These are phyloP conservation scores for Mactromeris polynyma DNA, from an alignment of 2,888 invertebrate species.

Conservation along the genomic window DNA sequence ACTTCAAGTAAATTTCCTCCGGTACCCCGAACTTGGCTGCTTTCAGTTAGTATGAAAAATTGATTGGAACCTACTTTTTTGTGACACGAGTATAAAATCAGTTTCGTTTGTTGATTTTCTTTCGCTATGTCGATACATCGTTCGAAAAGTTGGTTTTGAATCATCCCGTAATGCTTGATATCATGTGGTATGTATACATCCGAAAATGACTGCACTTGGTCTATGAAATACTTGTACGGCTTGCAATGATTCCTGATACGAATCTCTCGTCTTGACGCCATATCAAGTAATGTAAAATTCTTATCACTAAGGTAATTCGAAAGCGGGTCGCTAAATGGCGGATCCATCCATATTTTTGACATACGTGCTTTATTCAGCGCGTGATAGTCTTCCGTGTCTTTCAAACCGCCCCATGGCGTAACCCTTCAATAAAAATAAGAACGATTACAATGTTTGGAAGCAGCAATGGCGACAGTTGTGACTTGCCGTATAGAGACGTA, in stretches of 20 bases:
- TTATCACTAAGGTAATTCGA: conserved; percentile 33
- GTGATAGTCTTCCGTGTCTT: conserved; percentile 37
- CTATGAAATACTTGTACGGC: conserved; percentile 52
- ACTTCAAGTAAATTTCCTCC: conserved; percentile 28
- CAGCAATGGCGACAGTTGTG: too few species aligned
- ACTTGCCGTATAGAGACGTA: too few species aligned
- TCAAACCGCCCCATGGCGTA: conserved; percentile 55
- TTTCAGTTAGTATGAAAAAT: conserved; percentile 47
- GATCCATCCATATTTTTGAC: conserved; percentile 58
- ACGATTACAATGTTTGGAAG: too few species aligned
- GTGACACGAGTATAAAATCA: conserved; percentile 55
- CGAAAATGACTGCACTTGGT: conserved; percentile 45
- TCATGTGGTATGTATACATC: conserved; percentile 41
- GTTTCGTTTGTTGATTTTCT: conserved; percentile 14
- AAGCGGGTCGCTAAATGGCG: conserved; percentile 32
- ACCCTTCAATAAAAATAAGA: conserved; percentile 29
- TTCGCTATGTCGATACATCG: conserved; percentile 49
- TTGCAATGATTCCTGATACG: conserved; percentile 51
- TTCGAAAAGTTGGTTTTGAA: conserved; percentile 30
- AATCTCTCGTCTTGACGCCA: conserved; percentile 37
- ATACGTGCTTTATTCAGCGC: conserved; percentile 47
- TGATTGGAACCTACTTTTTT: conserved; percentile 31
- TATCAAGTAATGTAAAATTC: conserved; percentile 23
- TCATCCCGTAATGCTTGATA: conserved; percentile 14
- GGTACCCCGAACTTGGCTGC: conserved; percentile 41